phyloP scores from a whole-genome alignment of 2,797 vertebrate genomes.

The Hapalemur alaotrensis region DNA sequence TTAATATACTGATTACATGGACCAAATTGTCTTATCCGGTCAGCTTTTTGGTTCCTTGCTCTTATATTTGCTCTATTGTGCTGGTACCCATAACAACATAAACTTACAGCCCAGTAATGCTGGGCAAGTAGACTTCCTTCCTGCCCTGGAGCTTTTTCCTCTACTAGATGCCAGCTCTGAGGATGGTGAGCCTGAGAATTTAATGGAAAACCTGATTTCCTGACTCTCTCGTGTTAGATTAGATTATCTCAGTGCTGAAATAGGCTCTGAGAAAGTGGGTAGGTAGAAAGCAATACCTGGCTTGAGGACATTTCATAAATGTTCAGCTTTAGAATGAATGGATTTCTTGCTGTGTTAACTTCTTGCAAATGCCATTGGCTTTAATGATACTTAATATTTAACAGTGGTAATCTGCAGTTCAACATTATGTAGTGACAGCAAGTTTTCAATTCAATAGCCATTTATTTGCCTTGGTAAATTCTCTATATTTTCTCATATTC shows the following conservation, averaged over 20 bases:
- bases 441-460: background rate
- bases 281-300: background rate
- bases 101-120: slow-evolving; percentile 44
- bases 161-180: background rate
- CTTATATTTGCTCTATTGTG: slow-evolving; percentile 65
- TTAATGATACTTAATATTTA: background rate
- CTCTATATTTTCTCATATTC: background rate
- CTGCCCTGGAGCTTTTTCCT: slow-evolving; percentile 18
- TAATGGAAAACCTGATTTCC: slow-evolving; percentile 41
- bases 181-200: slow-evolving; percentile 18
- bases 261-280: background rate
- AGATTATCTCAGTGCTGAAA: slow-evolving; percentile 43
- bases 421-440: slow-evolving; percentile 25
- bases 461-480: slow-evolving; percentile 31
- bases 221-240: background rate
- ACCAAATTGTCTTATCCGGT: background rate
- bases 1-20: background rate
- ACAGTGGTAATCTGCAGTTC: background rate
- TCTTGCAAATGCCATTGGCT: slow-evolving; percentile 1
- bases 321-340: slow-evolving; percentile 29
- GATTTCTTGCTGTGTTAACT: slow-evolving; percentile 25
- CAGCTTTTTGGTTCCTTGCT: slow-evolving; percentile 44
- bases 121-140: background rate
- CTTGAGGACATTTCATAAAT: slow-evolving; percentile 17
- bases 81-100: slow-evolving; percentile 51